Evolutionary conservation across 2,888 invertebrate species (phyloP).

Genomic region (Apamea epomidion): DNA sequence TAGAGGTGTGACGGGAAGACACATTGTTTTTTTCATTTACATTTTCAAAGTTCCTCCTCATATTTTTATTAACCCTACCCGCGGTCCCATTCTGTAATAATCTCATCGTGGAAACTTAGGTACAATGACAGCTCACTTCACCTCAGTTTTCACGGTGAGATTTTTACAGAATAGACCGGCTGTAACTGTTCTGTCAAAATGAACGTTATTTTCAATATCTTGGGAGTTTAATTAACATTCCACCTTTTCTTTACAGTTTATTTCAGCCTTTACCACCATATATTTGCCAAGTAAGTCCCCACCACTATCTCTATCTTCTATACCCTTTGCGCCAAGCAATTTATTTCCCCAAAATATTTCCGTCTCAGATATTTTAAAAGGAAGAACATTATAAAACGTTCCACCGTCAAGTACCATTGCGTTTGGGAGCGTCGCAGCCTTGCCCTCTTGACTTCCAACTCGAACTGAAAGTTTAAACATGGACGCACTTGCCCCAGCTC

Average conservation of each 20-base stretch:
- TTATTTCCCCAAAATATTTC: slow-evolving; percentile 35
- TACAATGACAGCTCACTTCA: no score
- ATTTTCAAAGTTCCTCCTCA: neutral
- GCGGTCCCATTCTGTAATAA: no score
- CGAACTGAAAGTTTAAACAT: slow-evolving; percentile 66
- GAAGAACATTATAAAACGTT: slow-evolving; percentile 44
- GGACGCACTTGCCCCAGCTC: slow-evolving; percentile 37
- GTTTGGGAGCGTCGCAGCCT: slow-evolving; percentile 41
- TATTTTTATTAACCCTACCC: neutral
- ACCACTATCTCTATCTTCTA: neutral
- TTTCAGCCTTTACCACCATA: neutral
- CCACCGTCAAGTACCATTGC: slow-evolving; percentile 51
- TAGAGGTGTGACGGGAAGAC: neutral
- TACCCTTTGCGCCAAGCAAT: slow-evolving; percentile 16
- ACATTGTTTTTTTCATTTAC: neutral
- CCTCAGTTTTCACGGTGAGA: no score
- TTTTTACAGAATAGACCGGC: no score
- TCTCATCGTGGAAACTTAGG: no score
- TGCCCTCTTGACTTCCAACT: slow-evolving; percentile 56
- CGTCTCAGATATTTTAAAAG: slow-evolving; percentile 47
- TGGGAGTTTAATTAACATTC: neutral
- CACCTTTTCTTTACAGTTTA: neutral
- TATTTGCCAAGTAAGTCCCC: neutral
- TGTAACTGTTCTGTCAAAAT: no score
- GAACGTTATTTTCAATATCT: neutral